These are phyloP conservation scores for Mionectes macconnelli DNA, from an alignment of 2,113 vertebrate genomes.

Conservation along the genomic window DNA sequence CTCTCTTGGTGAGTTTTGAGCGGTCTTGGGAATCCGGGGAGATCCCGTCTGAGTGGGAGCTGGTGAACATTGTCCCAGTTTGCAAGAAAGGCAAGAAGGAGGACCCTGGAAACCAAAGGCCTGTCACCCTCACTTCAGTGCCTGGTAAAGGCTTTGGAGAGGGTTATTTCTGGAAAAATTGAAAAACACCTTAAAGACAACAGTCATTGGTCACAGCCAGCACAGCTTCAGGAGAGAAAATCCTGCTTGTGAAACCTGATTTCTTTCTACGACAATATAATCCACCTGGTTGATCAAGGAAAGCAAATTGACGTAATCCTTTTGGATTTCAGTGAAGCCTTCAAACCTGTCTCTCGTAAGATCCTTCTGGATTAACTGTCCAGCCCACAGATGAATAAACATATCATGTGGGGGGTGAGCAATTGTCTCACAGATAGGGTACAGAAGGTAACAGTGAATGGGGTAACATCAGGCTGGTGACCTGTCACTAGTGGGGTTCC, in stretches of 20 bases:
- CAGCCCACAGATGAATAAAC: neutral
- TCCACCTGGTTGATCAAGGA: neutral
- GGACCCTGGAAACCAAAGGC: neutral
- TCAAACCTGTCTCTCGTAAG: neutral
- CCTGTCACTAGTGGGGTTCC: neutral
- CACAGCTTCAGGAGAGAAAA: neutral
- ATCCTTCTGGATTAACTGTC: neutral
- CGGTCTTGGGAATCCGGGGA: neutral
- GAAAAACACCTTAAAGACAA: neutral
- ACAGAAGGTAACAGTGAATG: neutral
- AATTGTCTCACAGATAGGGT: neutral
- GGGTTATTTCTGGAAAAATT: neutral
- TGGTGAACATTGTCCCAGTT: neutral
- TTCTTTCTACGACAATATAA: neutral
- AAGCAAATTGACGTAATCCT: neutral
- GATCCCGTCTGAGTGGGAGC: neutral
- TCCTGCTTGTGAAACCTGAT: neutral
- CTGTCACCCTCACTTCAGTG: neutral
- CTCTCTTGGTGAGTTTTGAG: neutral
- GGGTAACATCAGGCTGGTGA: neutral
- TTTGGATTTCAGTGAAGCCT: neutral
- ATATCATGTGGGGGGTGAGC: neutral
- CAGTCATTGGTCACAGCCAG: neutral
- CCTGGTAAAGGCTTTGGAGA: neutral
- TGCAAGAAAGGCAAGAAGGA: neutral